A percentile compares a stretch with the other conserved stretches of the same genome.
These are phyloP conservation scores for Marcusenius ussheri DNA, from an alignment of 2,113 vertebrate genomes.

Conservation along the genomic window DNA sequence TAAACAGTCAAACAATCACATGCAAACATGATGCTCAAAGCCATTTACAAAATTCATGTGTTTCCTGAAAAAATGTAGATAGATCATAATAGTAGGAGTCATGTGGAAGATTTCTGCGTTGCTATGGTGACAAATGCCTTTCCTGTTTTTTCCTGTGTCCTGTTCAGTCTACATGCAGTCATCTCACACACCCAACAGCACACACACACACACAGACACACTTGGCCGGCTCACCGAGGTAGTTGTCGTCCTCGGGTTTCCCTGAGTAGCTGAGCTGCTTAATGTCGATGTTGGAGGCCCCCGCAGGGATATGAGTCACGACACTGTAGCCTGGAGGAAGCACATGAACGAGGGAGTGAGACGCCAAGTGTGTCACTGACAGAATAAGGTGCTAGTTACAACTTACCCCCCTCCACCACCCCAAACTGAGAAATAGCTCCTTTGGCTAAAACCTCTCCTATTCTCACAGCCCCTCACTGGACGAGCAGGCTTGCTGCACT, in stretches of 20 bases:
- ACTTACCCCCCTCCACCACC: background rate
- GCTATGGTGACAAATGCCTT: background rate
- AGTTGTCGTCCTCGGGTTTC: conserved; percentile 11
- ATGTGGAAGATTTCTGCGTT: background rate
- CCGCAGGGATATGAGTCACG: conserved; percentile 1
- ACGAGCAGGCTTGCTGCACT: background rate
- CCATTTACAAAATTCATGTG: background rate
- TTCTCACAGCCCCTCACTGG: background rate
- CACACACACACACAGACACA: background rate
- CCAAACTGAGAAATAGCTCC: background rate
- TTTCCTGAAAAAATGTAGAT: background rate
- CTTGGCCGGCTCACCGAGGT: background rate
- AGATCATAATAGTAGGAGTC: background rate
- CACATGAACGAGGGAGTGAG: background rate
- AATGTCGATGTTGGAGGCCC: conserved; percentile 6
- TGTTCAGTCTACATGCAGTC: background rate
- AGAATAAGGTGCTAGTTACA: background rate
- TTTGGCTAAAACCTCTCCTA: background rate
- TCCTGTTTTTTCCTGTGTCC: background rate
- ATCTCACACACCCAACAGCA: background rate
- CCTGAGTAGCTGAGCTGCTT: conserved; percentile 13
- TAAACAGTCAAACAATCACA: conserved; percentile 10
- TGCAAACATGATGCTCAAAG: conserved; percentile 7
- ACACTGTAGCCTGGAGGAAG: conserved; percentile 2
- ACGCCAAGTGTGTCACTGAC: background rate